phyloP scores from a whole-genome alignment of 2,113 vertebrate genomes.

The Cinclus mexicanus region DNA sequence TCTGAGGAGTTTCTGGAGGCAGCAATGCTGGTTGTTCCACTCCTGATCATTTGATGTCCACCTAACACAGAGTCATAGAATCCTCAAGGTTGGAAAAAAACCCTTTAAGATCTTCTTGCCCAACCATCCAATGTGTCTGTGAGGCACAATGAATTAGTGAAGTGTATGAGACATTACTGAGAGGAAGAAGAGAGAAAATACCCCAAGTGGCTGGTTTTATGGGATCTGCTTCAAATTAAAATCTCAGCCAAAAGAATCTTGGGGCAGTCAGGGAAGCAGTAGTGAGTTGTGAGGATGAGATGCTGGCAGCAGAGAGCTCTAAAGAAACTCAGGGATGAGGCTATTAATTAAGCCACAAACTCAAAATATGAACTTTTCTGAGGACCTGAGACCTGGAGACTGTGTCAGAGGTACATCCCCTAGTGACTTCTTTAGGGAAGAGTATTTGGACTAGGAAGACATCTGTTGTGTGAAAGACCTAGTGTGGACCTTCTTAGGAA shows the following conservation, averaged over 20 bases:
- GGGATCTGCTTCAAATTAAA: neutral
- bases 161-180: fast-evolving
- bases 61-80: neutral
- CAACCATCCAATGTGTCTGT: fast-evolving
- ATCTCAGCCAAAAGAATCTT: neutral
- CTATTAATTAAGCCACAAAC: neutral
- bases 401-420: neutral
- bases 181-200: neutral
- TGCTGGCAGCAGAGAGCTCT: neutral
- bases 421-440: neutral
- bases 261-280: neutral
- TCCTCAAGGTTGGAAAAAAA: neutral
- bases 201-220: neutral
- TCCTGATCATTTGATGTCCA: neutral
- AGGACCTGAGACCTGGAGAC: neutral
- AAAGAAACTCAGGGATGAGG: neutral
- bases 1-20: neutral
- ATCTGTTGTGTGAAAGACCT: neutral
- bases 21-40: neutral
- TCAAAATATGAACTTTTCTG: neutral
- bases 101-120: neutral
- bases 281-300: neutral
- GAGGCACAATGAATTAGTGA: neutral
- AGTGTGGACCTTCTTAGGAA: neutral
- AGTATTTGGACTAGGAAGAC: neutral